phyloP scores from a whole-genome alignment of 2,113 vertebrate genomes.

The Capreolus pygargus region DNA sequence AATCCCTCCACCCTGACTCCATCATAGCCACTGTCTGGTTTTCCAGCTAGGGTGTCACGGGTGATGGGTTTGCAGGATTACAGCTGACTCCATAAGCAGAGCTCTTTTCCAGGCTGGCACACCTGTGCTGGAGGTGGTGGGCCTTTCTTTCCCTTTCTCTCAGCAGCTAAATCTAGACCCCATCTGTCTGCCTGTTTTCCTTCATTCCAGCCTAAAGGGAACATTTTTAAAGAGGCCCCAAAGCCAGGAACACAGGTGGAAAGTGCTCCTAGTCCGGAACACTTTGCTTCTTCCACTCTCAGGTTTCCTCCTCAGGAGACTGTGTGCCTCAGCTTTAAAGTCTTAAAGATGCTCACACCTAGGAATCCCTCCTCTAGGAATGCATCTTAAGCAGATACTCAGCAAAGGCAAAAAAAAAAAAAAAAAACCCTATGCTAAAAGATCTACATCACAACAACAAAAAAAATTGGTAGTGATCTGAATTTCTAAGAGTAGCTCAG shows the following conservation, averaged over 20 bases:
- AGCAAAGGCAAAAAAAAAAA: background rate
- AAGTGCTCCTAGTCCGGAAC: accelerated
- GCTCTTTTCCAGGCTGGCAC: background rate
- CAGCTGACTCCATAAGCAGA: background rate
- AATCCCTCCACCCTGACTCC: accelerated
- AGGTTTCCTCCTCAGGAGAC: no score
- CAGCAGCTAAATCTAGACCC: background rate
- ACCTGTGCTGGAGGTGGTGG: background rate
- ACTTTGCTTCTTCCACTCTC: no score
- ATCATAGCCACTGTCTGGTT: background rate
- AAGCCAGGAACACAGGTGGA: background rate
- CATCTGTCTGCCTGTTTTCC: background rate
- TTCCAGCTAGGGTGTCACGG: background rate
- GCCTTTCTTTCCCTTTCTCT: background rate
- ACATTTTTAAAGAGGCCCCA: background rate
- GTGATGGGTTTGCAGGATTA: background rate
- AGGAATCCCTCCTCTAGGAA: background rate
- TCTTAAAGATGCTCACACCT: background rate
- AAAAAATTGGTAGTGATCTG: background rate
- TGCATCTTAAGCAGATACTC: background rate
- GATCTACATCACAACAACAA: background rate
- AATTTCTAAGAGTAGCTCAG: background rate
- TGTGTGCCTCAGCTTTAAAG: background rate
- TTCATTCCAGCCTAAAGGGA: background rate
- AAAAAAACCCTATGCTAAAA: background rate